Evolutionary conservation across 1,140 invertebrate species (phyloP).

Genomic region (honey bee (Apis mellifera)): Amel_HAv3.1 CM009933.2:3277501-3278000

Average conservation of each 20-base stretch:
- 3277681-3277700: slow-evolving; percentile 62
- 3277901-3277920: too few relatives aligned
- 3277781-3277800: slow-evolving; percentile 51
- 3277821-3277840: too few relatives aligned
- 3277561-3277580: slow-evolving; percentile 17
- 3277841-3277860: too few relatives aligned
- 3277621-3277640: not conserved
- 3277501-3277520: slow-evolving; percentile 18
- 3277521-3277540: slow-evolving; percentile 20
- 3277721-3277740: slow-evolving; percentile 67
- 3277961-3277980: too few relatives aligned
- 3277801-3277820: not conserved
- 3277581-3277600: slow-evolving; percentile 13
- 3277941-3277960: too few relatives aligned
- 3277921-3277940: too few relatives aligned
- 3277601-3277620: not conserved
- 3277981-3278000: too few relatives aligned
- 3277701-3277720: slow-evolving; percentile 56
- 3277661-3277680: slow-evolving; percentile 71
- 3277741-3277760: slow-evolving; percentile 18
- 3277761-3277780: slow-evolving; percentile 1
- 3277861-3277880: too few relatives aligned
- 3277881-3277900: too few relatives aligned
- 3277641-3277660: slow-evolving; percentile 42
- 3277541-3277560: not conserved